Conservation (phyloP, 30 jellyfish, hydroid and myxozoan genomes). For the Hydractinia symbiolongicarpus region DNA sequence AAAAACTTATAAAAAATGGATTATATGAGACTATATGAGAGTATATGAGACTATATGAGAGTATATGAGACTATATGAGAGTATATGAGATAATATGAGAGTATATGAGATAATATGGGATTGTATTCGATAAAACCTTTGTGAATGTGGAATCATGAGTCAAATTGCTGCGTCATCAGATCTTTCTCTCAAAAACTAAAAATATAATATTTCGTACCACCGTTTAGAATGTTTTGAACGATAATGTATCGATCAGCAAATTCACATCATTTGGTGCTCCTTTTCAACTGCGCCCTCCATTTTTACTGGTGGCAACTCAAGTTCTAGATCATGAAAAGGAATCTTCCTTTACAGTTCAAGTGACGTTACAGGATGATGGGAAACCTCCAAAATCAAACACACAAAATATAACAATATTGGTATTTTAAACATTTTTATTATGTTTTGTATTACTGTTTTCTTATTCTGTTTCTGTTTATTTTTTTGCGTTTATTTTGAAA, state of each 20-base stretch:
- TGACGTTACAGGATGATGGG: conserved; percentile 54
- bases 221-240: conserved; percentile 5
- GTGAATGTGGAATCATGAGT: too few relatives aligned
- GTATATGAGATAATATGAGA: too few relatives aligned
- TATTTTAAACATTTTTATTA: neutral
- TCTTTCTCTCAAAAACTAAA: too few relatives aligned
- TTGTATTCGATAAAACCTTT: too few relatives aligned
- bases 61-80: too few relatives aligned
- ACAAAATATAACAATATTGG: conserved; percentile 43
- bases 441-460: neutral
- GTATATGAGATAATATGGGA: too few relatives aligned
- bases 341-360: conserved; percentile 27
- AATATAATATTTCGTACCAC: too few relatives aligned
- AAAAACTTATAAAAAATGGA: too few relatives aligned
- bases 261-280: conserved; percentile 30
- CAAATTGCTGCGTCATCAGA: too few relatives aligned
- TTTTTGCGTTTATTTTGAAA: neutral
- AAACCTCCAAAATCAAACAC: conserved; percentile 55
- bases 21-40: too few relatives aligned
- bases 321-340: conserved; percentile 45
- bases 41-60: too few relatives aligned
- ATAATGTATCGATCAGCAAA: conserved; percentile 3
- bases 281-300: conserved; percentile 14
- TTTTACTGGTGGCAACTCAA: conserved; percentile 37
- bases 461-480: neutral